Base-by-base conservation (phyloP, 1,140 invertebrate genomes). In the Solen grandis region DNA sequence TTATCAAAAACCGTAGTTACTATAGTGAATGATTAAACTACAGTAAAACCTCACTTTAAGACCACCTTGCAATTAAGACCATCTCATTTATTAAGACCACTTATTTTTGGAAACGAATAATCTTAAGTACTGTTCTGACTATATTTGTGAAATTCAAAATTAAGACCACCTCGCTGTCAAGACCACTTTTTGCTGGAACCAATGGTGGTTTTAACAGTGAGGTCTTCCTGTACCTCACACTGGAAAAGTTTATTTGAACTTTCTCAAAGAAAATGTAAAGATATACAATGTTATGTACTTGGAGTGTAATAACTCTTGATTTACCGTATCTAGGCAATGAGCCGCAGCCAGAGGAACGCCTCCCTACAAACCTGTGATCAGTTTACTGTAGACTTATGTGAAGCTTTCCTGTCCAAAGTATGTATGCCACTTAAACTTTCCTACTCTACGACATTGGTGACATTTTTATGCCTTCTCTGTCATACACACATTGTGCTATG, bases 371-470 rank as follows among this genome's bases (percentile, higher is more conserved):
- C 82, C 10, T 57, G 41, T 55, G 85, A 86, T 41, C 82, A 86
- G 52, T 86, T 86, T 84, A 55, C 83, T 14, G 54, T 77, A 16
- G 85, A 86, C 29, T 69, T 82, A 13, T 84, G 85, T 74, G 85
- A 86, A 16, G 62, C 81, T 2, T 84, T 85, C 66, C 33, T 84
- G 31, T 80, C 65, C 50, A 85, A 86, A 78, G 85, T 84, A 72
- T 50, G 60, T 35, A 46, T n/a, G n/a, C n/a, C n/a, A n/a, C n/a
- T n/a, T n/a, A n/a, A n/a, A n/a, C n/a, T n/a, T n/a, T n/a, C n/a
- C n/a, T n/a, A n/a, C n/a, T n/a, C n/a, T n/a, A n/a, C n/a, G n/a
- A n/a, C n/a, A n/a, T n/a, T n/a, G n/a, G n/a, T n/a, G n/a, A n/a
- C n/a, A n/a, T n/a, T n/a, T n/a, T n/a, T n/a, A n/a, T n/a, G n/a